These are phyloP conservation scores for Maconellicoccus hirsutus DNA, from an alignment of 1,140 invertebrate species.

Conservation along the genomic window DNA sequence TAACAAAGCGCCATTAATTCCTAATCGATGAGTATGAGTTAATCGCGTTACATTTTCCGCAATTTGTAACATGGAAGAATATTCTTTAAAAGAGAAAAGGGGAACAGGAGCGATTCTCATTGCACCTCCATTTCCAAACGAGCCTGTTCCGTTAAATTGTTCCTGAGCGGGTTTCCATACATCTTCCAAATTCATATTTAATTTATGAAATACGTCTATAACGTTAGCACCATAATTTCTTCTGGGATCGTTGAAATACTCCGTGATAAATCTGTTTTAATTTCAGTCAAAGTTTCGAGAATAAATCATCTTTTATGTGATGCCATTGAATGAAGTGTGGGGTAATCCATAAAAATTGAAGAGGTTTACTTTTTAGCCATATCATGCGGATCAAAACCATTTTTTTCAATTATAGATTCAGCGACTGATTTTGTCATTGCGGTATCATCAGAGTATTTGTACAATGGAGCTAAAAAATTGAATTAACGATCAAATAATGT, in stretches of 20 bases:
- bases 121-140: conserved; percentile 64
- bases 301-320: too few species aligned
- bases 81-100: conserved; percentile 46
- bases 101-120: conserved; percentile 63
- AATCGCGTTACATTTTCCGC: conserved; percentile 42
- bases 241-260: conserved; percentile 49
- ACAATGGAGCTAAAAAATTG: conserved; percentile 13
- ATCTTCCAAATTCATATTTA: conserved; percentile 47
- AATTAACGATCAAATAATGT: background rate
- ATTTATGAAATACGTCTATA: conserved; percentile 48
- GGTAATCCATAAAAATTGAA: conserved; percentile 32
- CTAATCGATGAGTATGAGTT: conserved; percentile 55
- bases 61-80: conserved; percentile 40
- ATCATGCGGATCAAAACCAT: conserved; percentile 43
- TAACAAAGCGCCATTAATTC: conserved; percentile 54
- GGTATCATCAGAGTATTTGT: conserved; percentile 61
- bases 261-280: conserved; percentile 44
- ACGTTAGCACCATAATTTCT: conserved; percentile 55
- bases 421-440: conserved; percentile 58
- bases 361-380: conserved; percentile 40
- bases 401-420: conserved; percentile 48
- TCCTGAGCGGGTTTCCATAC: conserved; percentile 49
- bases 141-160: conserved; percentile 59
- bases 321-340: too few species aligned
- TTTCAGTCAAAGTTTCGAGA: conserved; percentile 27